Evolutionary conservation across 2,888 invertebrate genomes (phyloP).

Genomic region (Euplagia quadripunctaria): DNA sequence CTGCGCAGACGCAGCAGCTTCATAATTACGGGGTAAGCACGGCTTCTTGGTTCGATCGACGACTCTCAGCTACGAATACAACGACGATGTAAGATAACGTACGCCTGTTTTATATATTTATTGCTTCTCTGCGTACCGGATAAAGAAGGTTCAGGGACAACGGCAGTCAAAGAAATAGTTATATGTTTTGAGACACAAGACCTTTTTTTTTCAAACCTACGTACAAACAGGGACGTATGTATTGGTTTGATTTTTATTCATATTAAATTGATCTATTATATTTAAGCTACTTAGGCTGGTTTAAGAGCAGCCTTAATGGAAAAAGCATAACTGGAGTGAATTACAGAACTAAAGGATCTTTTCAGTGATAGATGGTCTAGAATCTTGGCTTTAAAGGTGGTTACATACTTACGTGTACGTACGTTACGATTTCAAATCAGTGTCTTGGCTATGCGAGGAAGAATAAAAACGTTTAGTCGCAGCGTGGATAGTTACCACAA

Average conservation of each 20-base stretch:
- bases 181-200: background rate
- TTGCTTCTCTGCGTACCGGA: background rate
- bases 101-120: constrained; percentile 7
- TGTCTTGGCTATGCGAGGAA: no score
- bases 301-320: no score
- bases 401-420: background rate
- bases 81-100: constrained; percentile 19
- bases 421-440: background rate
- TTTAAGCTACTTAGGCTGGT: background rate
- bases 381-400: background rate
- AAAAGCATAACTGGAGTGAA: no score
- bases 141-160: background rate
- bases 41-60: constrained; percentile 51
- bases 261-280: background rate
- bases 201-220: no score
- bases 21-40: constrained; percentile 74
- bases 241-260: background rate
- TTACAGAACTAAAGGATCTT: background rate
- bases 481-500: no score
- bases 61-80: constrained; percentile 17
- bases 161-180: background rate
- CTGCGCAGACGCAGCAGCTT: constrained; percentile 72
- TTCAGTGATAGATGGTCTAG: background rate
- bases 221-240: background rate
- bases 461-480: background rate